A percentile compares a stretch with the other conserved stretches of the same genome.
phyloP scores from a whole-genome alignment of 2,797 vertebrate species.

The Channallabes apus region DNA sequence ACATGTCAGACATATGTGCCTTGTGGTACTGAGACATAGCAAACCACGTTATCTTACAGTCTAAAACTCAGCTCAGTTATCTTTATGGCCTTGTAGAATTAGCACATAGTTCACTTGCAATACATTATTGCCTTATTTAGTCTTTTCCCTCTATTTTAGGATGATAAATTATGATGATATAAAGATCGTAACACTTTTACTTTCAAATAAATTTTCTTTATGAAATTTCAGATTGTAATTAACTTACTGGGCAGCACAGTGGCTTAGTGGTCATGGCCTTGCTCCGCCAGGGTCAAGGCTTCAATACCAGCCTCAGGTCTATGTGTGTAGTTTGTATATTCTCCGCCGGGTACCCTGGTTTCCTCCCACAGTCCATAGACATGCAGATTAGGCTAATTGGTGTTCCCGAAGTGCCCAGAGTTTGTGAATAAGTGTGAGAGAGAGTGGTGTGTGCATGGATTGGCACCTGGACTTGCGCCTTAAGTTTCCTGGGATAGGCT shows the following conservation, averaged over 20 bases:
- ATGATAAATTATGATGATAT: neutral
- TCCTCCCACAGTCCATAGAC: too few species aligned
- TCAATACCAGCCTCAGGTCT: too few species aligned
- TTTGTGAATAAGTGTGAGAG: too few species aligned
- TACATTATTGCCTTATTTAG: neutral
- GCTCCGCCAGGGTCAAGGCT: too few species aligned
- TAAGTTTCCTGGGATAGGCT: too few species aligned
- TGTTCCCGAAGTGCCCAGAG: too few species aligned
- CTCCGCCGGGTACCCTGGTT: too few species aligned
- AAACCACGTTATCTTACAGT: neutral
- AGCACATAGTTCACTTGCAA: slow-evolving; percentile 13
- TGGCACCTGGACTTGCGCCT: too few species aligned
- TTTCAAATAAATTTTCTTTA: neutral
- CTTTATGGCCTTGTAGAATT: neutral
- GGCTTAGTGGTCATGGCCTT: too few species aligned
- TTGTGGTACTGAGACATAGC: neutral
- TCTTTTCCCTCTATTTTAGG: neutral
- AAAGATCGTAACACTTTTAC: neutral
- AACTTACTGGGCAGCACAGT: neutral
- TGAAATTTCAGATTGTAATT: neutral
- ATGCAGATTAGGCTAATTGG: too few species aligned
- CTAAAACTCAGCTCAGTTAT: neutral
- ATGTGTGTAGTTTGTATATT: too few species aligned
- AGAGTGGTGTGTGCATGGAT: too few species aligned
- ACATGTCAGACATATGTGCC: neutral